Evolutionary conservation across 2,888 invertebrate species (phyloP).

Genomic region (Buathra laborator): DNA sequence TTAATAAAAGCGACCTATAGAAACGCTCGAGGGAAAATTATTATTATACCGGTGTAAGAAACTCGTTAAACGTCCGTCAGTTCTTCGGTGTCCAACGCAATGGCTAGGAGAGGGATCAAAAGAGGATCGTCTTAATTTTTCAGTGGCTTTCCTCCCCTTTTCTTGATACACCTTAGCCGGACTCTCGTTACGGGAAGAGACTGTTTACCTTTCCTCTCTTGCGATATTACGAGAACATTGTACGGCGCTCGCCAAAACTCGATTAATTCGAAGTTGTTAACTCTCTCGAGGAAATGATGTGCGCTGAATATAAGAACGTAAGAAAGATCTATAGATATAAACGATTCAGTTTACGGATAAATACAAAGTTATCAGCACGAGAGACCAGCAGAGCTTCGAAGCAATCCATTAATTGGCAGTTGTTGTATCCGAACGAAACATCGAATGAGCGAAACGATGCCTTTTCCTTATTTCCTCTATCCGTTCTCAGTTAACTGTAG

Average conservation of each 20-base stretch:
- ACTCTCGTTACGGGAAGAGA: neutral
- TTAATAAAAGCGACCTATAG: conserved; percentile 44
- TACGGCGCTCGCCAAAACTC: conserved; percentile 15
- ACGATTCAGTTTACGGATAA: conserved; percentile 5
- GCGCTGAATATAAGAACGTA: neutral
- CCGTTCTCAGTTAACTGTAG: neutral
- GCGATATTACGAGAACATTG: conserved; percentile 10
- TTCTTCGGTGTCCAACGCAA: conserved; percentile 34
- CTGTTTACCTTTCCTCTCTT: neutral
- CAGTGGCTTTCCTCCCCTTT: neutral
- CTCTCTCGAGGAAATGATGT: neutral
- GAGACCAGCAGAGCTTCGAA: neutral
- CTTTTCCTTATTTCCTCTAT: conserved; percentile 20
- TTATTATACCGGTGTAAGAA: conserved; percentile 26
- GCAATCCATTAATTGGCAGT: conserved; percentile 51
- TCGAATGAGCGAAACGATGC: conserved; percentile 14
- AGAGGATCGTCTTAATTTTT: conserved; percentile 52
- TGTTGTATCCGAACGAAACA: conserved; percentile 28
- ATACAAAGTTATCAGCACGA: neutral
- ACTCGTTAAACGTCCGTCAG: conserved; percentile 50
- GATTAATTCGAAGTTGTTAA: conserved; percentile 45
- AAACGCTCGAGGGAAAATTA: neutral
- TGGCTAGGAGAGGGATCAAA: conserved; percentile 28
- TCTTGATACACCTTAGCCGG: neutral
- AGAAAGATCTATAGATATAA: neutral